These are phyloP conservation scores for Euplagia quadripunctaria DNA, from an alignment of 2,888 invertebrate genomes.

Conservation along the genomic window DNA sequence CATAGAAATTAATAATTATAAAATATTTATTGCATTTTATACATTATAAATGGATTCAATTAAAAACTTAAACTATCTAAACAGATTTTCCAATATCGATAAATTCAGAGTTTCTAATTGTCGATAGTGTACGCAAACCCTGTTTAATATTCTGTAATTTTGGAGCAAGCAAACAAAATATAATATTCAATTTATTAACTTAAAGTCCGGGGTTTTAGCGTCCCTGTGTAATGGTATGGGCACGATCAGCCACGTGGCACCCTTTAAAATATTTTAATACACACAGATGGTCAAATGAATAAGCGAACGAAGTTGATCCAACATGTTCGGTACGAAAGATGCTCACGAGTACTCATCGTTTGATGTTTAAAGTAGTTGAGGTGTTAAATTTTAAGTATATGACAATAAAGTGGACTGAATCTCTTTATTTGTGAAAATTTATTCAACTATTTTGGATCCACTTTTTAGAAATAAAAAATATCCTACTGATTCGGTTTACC, in stretches of 20 bases:
- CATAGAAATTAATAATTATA: too few species aligned
- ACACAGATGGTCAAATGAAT: slow-evolving; percentile 44
- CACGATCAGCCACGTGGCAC: slow-evolving; percentile 66
- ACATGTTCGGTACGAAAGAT: neutral
- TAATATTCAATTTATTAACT: slow-evolving; percentile 61
- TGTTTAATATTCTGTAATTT: slow-evolving; percentile 34
- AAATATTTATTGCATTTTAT: too few species aligned
- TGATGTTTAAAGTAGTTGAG: neutral
- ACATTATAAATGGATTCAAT: neutral
- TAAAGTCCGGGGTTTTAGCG: slow-evolving; percentile 60
- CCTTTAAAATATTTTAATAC: slow-evolving; percentile 61
- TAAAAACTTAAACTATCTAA: slow-evolving; percentile 7
- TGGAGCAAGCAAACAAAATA: slow-evolving; percentile 37
- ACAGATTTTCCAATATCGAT: slow-evolving; percentile 18
- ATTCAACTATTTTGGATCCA: too few species aligned
- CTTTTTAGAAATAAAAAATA: too few species aligned
- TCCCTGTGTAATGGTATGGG: slow-evolving; percentile 62
- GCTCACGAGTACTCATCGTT: neutral
- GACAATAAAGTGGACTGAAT: neutral
- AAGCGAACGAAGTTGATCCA: neutral
- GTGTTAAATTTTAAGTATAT: neutral
- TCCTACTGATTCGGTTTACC: too few species aligned
- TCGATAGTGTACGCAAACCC: slow-evolving; percentile 17
- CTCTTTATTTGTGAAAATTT: too few species aligned
- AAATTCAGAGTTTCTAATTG: slow-evolving; percentile 19